A percentile compares a stretch with the other conserved stretches of the same genome.
These are phyloP conservation scores for Trachymyrmex cornetzi DNA, from an alignment of 1,140 invertebrate species.

Conservation along the genomic window DNA sequence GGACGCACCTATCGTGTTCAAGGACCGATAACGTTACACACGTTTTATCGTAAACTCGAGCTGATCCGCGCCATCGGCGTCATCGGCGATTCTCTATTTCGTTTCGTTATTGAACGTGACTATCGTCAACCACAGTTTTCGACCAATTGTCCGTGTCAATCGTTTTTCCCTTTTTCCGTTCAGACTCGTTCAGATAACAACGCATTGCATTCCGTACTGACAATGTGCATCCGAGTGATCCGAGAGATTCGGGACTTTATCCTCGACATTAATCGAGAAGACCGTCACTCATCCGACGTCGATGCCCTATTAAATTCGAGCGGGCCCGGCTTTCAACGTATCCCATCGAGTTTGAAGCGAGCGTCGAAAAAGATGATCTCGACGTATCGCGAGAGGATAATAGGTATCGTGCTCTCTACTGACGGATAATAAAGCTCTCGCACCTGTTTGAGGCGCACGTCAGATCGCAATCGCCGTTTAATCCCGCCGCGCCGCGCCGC, in stretches of 20 bases:
- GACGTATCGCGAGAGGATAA: conserved; percentile 50
- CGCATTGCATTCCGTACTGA: not conserved
- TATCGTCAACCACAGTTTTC: not conserved
- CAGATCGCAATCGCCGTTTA: conserved; percentile 60
- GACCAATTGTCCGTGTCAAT: not conserved
- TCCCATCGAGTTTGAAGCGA: not conserved
- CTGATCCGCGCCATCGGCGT: not conserved
- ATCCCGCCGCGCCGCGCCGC: not conserved
- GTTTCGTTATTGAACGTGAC: not conserved
- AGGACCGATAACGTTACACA: conserved; percentile 45
- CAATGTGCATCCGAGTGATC: not conserved
- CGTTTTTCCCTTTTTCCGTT: conserved; percentile 36
- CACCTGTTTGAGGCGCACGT: conserved; percentile 58
- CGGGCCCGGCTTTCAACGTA: not conserved
- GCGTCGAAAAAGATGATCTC: conserved; percentile 49
- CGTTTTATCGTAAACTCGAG: conserved; percentile 23
- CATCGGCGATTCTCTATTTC: conserved; percentile 12
- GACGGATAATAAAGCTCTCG: conserved; percentile 60
- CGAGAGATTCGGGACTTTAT: not conserved
- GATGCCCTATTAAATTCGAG: conserved; percentile 27
- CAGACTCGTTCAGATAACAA: not conserved
- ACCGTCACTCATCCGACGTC: conserved; percentile 3
- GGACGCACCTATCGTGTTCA: conserved; percentile 52
- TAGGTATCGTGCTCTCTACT: conserved; percentile 32
- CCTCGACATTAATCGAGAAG: conserved; percentile 19